Conservation (phyloP, 2,888 invertebrate genomes). For the Orgyia antiqua region DNA sequence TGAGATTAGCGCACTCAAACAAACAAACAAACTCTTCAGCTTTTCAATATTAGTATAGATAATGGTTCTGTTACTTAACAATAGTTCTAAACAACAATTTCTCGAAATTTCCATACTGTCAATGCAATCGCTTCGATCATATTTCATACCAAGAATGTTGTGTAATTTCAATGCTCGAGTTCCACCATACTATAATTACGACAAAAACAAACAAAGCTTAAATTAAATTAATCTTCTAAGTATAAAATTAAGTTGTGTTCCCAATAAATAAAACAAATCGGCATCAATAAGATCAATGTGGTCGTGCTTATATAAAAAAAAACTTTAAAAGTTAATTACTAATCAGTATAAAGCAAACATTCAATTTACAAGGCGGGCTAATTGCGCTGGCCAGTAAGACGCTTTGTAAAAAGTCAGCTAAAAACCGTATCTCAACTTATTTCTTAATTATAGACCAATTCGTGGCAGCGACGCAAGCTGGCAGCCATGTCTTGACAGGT, state of each 20-base stretch:
- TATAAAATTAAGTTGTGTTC: constrained; percentile 48
- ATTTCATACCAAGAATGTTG: constrained; percentile 13
- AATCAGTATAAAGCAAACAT: constrained; percentile 78
- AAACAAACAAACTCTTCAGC: too few species aligned
- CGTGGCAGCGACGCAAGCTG: constrained; percentile 65
- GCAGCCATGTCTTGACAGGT: constrained; percentile 50
- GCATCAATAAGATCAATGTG: constrained; percentile 55
- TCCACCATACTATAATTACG: constrained; percentile 23
- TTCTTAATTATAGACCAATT: constrained; percentile 78
- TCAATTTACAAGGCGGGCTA: constrained; percentile 77
- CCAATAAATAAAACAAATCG: constrained; percentile 53
- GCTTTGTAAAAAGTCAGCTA: constrained; percentile 71
- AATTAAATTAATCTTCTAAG: constrained; percentile 48
- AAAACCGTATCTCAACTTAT: constrained; percentile 76
- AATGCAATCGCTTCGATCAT: constrained; percentile 8
- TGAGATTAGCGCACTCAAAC: too few species aligned
- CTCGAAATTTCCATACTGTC: constrained; percentile 1
- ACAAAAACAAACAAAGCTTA: constrained; percentile 24
- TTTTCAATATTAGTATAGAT: too few species aligned
- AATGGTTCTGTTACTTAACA: too few species aligned
- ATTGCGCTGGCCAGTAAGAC: constrained; percentile 67
- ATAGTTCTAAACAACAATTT: background rate
- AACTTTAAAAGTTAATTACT: constrained; percentile 66
- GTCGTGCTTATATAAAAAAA: constrained; percentile 53
- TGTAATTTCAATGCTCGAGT: constrained; percentile 20